Base-by-base conservation (phyloP, 2,113 vertebrate genomes). In the Tursiops truncatus region DNA sequence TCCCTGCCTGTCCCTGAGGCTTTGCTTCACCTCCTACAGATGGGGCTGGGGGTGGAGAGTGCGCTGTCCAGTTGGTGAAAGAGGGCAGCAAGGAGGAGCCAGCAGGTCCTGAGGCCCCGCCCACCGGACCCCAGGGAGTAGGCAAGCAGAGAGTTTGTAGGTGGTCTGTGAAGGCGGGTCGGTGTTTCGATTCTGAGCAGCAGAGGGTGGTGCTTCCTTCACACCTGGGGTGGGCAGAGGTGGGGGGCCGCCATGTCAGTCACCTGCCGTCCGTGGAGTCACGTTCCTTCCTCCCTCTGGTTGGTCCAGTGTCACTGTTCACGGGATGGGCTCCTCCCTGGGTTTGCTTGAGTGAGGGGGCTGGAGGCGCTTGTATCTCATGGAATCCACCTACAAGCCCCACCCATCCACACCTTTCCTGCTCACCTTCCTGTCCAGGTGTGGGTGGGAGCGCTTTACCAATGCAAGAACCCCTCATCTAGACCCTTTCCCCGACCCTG, bases 161-260 rank as follows among this genome's bases (percentile, higher is more conserved):
- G 38, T 12, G 6, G 44, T 21, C 47, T n/a, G 10, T 18, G 38
- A 28, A 6, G 65, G 44, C 14, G 0, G 33, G 36, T 33, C 3
- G 23, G 17, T 4, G 9, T 31, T n/a, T 21, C 1, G 0, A 13
- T 50, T 67, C 86, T 11, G 38, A 67, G 81, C 0, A 73, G 76
- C 50, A 12, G 83, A 50, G 63, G 53, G 1, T 1, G 7, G 63
- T 1, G 3, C 15, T n/a, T 26, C 38, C 70, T 9, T 76, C 68
- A 28, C 47, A 36, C n/a, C 50, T 8, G 26, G 47, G 3, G 15
- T 1, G 18, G 63, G 26, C 25, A 56, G 4, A 23, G 14, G 47
- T 6, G 0, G 13, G 9, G 5, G 8, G 33, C 8, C 11, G 17
- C 38, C 41, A 0, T 5, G 0, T 5, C 33, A 5, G 6, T 4